Base-by-base conservation (phyloP, 2,888 invertebrate genomes). In the Oxytorus armatus region DNA sequence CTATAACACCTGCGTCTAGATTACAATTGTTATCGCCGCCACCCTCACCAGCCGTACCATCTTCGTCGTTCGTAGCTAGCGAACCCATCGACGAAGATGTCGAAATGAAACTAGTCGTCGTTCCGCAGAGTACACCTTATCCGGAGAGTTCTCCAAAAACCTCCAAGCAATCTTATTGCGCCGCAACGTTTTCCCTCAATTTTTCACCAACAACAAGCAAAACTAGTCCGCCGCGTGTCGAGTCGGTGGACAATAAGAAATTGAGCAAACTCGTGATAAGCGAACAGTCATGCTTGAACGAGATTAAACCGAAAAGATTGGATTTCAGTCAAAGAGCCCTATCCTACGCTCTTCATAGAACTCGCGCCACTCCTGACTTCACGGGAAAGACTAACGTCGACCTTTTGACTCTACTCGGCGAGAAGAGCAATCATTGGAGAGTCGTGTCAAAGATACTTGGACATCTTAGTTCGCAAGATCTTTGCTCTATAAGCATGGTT, bases 401-500 rank as follows among this genome's bases (percentile, higher is more conserved):
- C 77, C 82, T 92, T 23, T 55, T 92, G 14, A 86, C 87, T 33
- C 85, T 89, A 0, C 85, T 92, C 0, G 91, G 91, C 0, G 91
- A 91, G 10, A 91, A 90, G 82, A 89, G 90, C 75, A 88, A 90
- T 72, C 90, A 91, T 39, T 87, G 88, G 81, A 84, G 89, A 39
- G 89, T 91, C 29, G 86, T 92, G 1, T 86, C 88, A 0, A 91
- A 90, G 75, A 92, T 92, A 51, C 82, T 92, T 1, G 83, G 85
- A 0, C 87, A 87, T 57, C 85, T 92, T 1, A 86, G 86, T 1
- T 88, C 91, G 0, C 89, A 90, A 78, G 92, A 92, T 84, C 83
- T 92, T 0, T 90, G 92, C 57, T 87, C 89, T 0, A 83, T 90
- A 21, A 90, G 88, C 33, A 89, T 90, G 88, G 92, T 92, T 0